phyloP scores from a whole-genome alignment of 1,140 invertebrate genomes.

The Euura saliciscinereae region DNA sequence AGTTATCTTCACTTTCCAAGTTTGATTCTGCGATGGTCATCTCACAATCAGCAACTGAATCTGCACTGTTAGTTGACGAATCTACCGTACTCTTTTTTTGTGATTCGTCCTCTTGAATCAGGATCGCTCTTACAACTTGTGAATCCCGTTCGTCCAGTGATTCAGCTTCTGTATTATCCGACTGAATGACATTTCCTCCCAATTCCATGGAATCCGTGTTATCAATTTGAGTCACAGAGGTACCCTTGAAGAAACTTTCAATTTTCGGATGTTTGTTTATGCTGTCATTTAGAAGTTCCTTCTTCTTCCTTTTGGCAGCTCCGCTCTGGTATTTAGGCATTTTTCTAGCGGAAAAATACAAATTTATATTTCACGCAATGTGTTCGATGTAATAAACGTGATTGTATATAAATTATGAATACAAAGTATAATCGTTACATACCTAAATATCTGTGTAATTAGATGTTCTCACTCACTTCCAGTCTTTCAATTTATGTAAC shows the following conservation, averaged over 20 bases:
- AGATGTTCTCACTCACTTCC: slow-evolving; percentile 1
- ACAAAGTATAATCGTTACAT: neutral
- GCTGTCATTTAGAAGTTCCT: neutral
- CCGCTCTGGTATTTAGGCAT: slow-evolving; percentile 3
- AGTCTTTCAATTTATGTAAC: neutral
- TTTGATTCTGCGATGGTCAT: slow-evolving; percentile 7
- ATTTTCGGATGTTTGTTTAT: slow-evolving; percentile 2
- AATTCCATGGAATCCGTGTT: slow-evolving; percentile 1
- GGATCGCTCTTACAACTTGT: neutral
- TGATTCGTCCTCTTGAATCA: slow-evolving; percentile 7
- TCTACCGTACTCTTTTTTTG: neutral
- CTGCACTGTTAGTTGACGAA: neutral
- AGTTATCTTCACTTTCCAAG: neutral
- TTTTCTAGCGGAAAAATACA: neutral
- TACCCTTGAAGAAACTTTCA: slow-evolving; percentile 7
- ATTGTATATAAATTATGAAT: neutral
- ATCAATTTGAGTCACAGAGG: neutral
- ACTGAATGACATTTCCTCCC: slow-evolving; percentile 1
- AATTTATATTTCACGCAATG: slow-evolving; percentile 1
- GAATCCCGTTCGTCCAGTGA: neutral
- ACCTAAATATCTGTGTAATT: neutral
- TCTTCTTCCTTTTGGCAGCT: slow-evolving; percentile 2
- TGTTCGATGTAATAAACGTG: neutral
- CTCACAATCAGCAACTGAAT: slow-evolving; percentile 1
- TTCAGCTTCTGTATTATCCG: slow-evolving; percentile 2